phyloP scores from a whole-genome alignment of 2,113 vertebrate species.

The Larimichthys polyactis region DNA sequence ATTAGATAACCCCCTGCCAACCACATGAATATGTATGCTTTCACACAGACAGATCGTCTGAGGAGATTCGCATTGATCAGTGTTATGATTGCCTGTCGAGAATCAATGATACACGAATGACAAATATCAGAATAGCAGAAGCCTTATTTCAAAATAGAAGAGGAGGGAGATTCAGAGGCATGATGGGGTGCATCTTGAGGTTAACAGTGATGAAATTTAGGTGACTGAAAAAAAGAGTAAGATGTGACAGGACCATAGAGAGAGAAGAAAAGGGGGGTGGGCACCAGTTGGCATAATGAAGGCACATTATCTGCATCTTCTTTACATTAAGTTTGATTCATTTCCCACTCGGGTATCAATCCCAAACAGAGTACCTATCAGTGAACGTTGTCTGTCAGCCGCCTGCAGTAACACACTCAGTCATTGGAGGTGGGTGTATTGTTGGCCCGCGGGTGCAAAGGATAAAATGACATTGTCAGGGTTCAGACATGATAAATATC shows the following conservation, averaged over 20 bases:
- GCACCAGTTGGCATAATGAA: background rate
- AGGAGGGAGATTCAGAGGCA: background rate
- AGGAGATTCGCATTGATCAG: slow-evolving; percentile 47
- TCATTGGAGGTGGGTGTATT: slow-evolving; percentile 38
- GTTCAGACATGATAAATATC: slow-evolving; percentile 41
- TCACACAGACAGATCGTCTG: slow-evolving; percentile 23
- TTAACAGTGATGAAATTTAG: slow-evolving; percentile 13
- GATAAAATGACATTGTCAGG: slow-evolving; percentile 29
- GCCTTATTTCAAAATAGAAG: background rate
- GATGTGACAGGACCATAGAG: slow-evolving; percentile 4
- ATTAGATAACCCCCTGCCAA: slow-evolving; percentile 47
- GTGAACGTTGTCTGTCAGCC: slow-evolving; percentile 27
- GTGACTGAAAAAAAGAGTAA: background rate
- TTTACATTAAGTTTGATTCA: slow-evolving; percentile 59
- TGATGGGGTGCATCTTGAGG: background rate
- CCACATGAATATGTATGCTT: slow-evolving; percentile 62
- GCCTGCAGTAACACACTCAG: slow-evolving; percentile 25
- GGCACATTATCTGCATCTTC: slow-evolving; percentile 25
- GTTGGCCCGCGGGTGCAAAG: slow-evolving; percentile 43
- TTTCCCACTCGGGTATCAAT: slow-evolving; percentile 40
- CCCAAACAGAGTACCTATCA: slow-evolving; percentile 55
- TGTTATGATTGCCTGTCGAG: slow-evolving; percentile 44
- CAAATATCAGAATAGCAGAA: slow-evolving; percentile 8
- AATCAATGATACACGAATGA: slow-evolving; percentile 11
- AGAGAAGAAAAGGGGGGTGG: slow-evolving; percentile 4